Evolutionary conservation across 2,113 vertebrate genomes (phyloP), one percentile per base, ranked within the genome.

Genomic region (Gymnorhina tibicen): DNA sequence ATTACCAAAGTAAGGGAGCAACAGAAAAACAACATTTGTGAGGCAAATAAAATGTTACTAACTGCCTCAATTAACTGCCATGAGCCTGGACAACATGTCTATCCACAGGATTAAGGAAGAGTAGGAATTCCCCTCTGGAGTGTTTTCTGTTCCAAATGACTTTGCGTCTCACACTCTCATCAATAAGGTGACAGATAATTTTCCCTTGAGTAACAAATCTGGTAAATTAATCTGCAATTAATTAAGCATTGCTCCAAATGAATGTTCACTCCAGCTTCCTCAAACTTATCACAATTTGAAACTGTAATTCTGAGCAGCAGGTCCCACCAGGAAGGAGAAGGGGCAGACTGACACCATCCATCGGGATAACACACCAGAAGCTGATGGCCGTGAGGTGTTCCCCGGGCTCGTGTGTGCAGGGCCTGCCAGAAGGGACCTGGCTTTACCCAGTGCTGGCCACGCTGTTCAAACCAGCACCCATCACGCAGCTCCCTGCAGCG

Each of bases 161-260:
- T 89, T 88, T 46, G 85, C 13, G 20, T 47, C 39, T 50, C 47
- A 39, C 3, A 9, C 63, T 90, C 63, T 21, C 53, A 28, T 50
- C 82, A 47, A 35, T 42, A 39, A 68, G 67, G 9, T 80, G 78
- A 82, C 30, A 83, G 50, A 50, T 30, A 16, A 74, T 91, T 86
- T 81, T 88, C 73, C 84, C 79, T 41, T n/a, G 52, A 77, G 86
- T 67, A 89, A 91, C 78, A 84, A 78, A 89, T 75, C 60, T 78
- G 59, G 80, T 95, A 78, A 62, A 9, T 33, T 86, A 86, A 87
- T 88, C 55, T 59, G 55, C 69, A 94, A 74, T 73, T 91, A 96
- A 91, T 91, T 84, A 93, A 91, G 80, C 49, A 67, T 6, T 30
- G 74, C 74, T 92, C 37, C 78, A 95, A 92, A 75, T 39, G 35